These are phyloP conservation scores for Amblyraja radiata DNA, from an alignment of 2,797 vertebrate genomes.

Conservation along the genomic window DNA sequence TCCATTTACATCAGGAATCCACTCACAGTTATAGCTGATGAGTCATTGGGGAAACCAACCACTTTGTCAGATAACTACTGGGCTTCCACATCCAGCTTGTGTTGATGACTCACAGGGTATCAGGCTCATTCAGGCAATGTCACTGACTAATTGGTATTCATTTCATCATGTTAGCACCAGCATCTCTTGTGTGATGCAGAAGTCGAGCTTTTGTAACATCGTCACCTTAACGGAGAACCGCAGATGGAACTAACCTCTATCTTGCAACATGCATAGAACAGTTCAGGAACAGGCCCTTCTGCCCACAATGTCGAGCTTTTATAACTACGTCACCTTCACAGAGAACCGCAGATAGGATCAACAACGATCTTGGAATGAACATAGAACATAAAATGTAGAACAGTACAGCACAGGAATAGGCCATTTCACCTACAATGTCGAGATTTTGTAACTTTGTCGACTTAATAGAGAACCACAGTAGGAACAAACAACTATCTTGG, in stretches of 20 bases:
- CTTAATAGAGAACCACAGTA: no score
- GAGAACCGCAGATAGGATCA: no score
- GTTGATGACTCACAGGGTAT: neutral
- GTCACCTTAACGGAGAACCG: neutral
- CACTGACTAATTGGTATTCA: neutral
- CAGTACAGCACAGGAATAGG: no score
- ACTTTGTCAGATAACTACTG: neutral
- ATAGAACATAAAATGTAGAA: no score
- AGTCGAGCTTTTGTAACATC: neutral
- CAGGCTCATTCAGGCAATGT: neutral
- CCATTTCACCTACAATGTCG: no score
- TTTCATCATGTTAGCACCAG: neutral
- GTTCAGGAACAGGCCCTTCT: no score
- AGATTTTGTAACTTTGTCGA: no score
- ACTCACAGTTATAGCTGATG: neutral
- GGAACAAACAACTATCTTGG: no score
- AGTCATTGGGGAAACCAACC: constrained; percentile 8
- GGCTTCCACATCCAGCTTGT: neutral
- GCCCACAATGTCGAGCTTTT: no score
- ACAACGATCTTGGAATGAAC: no score
- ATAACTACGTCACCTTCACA: no score
- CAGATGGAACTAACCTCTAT: neutral
- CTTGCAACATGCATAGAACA: no score
- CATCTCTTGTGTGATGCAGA: neutral
- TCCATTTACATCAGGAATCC: neutral